These are phyloP conservation scores for Odocoileus hemionus DNA, from an alignment of 2,113 vertebrate species.

Conservation along the genomic window DNA sequence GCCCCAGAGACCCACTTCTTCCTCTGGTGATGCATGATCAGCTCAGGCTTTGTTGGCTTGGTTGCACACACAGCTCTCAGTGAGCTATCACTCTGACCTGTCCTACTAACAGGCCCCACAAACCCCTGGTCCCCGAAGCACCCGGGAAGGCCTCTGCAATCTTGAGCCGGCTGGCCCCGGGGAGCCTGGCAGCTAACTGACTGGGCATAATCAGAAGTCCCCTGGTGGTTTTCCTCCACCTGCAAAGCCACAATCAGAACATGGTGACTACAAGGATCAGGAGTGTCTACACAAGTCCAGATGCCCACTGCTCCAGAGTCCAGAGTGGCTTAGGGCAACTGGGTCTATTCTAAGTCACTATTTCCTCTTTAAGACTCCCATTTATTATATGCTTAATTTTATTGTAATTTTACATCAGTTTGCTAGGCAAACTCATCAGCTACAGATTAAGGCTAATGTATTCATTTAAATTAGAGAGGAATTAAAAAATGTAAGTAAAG, in stretches of 20 bases:
- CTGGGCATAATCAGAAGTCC: neutral
- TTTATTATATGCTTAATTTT: neutral
- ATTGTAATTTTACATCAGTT: neutral
- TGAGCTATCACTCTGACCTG: neutral
- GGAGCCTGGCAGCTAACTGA: too few species aligned
- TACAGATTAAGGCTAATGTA: neutral
- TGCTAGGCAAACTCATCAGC: neutral
- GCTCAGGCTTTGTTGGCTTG: neutral
- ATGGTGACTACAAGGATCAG: neutral
- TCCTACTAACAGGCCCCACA: neutral
- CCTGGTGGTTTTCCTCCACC: neutral
- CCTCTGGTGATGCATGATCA: neutral
- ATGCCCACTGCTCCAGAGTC: neutral
- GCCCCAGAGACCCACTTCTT: neutral
- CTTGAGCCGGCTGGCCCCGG: neutral
- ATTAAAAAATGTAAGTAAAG: neutral
- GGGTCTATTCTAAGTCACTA: neutral
- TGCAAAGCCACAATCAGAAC: neutral
- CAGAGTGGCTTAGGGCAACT: neutral
- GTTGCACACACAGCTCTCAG: neutral
- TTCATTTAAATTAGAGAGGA: neutral
- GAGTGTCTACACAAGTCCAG: neutral
- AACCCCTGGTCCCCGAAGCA: neutral
- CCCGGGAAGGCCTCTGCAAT: neutral
- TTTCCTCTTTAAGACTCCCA: neutral